phyloP scores from a whole-genome alignment of 2,797 vertebrate species.

The Dipus sagitta region DNA sequence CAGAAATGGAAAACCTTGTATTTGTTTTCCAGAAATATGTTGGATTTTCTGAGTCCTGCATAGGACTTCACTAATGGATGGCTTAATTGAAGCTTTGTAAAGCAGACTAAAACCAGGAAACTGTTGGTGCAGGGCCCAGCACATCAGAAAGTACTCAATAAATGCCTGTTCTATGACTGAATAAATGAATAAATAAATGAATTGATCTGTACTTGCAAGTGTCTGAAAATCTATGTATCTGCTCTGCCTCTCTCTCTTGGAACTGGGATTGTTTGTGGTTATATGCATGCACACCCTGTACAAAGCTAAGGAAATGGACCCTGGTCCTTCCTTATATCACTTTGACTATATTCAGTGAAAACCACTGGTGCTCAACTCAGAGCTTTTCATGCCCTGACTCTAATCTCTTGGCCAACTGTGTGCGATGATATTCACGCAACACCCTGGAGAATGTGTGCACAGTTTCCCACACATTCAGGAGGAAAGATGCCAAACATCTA shows the following conservation, averaged over 20 bases:
- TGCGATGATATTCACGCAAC: not conserved
- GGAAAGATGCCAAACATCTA: not conserved
- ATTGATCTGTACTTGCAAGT: not conserved
- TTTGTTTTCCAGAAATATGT: not conserved
- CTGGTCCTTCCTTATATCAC: not conserved
- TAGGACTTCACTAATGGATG: not conserved
- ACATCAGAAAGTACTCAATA: not conserved
- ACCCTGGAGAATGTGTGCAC: not conserved
- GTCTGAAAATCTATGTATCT: slow-evolving; percentile 13
- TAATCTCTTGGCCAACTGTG: not conserved
- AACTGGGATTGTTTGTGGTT: not conserved
- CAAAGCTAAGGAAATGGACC: not conserved
- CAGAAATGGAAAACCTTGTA: not conserved
- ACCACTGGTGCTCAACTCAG: not conserved
- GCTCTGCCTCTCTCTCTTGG: not conserved
- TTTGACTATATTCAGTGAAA: not conserved
- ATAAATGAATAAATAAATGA: slow-evolving; percentile 35
- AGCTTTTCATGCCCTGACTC: not conserved
- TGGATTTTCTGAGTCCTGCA: not conserved
- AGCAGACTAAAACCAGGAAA: slow-evolving; percentile 32
- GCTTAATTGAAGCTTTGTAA: slow-evolving; percentile 16
- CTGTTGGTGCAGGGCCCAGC: not conserved
- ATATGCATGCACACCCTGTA: not conserved
- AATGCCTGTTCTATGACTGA: not conserved
- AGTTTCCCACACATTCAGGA: not conserved